A percentile compares a stretch with the other conserved stretches of the same genome.
These are phyloP conservation scores for Pseudoips prasinana DNA, from an alignment of 2,888 invertebrate genomes.

Conservation along the genomic window DNA sequence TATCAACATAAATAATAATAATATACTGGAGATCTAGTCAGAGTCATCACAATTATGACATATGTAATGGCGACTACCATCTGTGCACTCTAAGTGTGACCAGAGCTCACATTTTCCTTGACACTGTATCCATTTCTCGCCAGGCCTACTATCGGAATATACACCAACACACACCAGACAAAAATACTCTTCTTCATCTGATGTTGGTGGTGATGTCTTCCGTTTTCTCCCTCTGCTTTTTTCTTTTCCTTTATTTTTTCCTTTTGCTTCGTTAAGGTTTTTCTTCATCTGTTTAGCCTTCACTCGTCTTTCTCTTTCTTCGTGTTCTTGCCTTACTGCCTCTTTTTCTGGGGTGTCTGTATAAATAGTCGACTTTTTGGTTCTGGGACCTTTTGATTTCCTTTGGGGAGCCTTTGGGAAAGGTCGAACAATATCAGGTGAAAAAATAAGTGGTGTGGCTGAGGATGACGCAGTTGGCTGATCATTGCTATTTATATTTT, in stretches of 20 bases:
- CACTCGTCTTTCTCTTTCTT: constrained; percentile 12
- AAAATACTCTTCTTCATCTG: constrained; percentile 9
- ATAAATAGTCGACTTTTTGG: constrained; percentile 21
- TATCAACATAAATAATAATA: too few relatives aligned
- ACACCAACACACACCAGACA: constrained; percentile 21
- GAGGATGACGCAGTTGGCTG: too few relatives aligned
- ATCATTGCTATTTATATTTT: too few relatives aligned
- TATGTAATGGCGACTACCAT: too few relatives aligned
- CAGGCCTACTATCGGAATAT: constrained; percentile 18
- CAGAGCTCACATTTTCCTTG: constrained; percentile 17
- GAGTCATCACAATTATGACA: too few relatives aligned
- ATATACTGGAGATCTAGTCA: too few relatives aligned
- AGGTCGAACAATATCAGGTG: constrained; percentile 20
- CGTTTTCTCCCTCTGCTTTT: constrained; percentile 1
- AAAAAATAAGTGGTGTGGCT: too few relatives aligned
- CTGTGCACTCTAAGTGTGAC: constrained; percentile 20
- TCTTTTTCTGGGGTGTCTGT: constrained; percentile 30
- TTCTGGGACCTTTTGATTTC: constrained; percentile 15
- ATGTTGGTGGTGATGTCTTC: too few relatives aligned
- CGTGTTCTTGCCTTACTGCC: constrained; percentile 18
- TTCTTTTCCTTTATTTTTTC: neutral
- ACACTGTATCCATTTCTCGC: constrained; percentile 22
- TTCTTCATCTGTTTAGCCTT: constrained; percentile 17
- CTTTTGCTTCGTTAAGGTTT: too few relatives aligned
- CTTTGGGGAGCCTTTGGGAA: constrained; percentile 21